A percentile compares a stretch with the other conserved stretches of the same genome.
Evolutionary conservation across 53 echinoderm and acorn worm genomes (phyloP).

Genomic region (Zoroaster sp.): DNA sequence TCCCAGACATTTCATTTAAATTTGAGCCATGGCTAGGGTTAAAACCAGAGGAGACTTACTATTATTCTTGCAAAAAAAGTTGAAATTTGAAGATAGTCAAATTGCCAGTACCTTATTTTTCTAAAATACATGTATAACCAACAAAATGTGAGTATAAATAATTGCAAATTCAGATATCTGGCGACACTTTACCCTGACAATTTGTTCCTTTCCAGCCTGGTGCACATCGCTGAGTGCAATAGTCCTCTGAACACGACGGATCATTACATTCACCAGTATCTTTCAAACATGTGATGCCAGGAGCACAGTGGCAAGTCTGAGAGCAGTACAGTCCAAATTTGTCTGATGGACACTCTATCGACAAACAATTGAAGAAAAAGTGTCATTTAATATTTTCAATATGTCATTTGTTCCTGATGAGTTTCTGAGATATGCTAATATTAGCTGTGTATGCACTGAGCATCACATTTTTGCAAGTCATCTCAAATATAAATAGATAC

Average conservation of each 20-base stretch:
- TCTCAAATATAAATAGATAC: not conserved
- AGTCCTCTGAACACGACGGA: not conserved
- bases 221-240: slow-evolving; percentile 21
- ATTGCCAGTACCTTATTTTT: not conserved
- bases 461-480: not conserved
- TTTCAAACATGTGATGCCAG: slow-evolving; percentile 15
- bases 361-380: not conserved
- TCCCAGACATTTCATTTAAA: not conserved
- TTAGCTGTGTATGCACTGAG: not conserved
- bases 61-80: not conserved
- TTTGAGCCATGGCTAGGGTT: not conserved
- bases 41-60: no score
- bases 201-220: slow-evolving; percentile 45
- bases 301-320: slow-evolving; percentile 46
- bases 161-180: no score
- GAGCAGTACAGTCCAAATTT: slow-evolving; percentile 51
- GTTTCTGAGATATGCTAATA: not conserved
- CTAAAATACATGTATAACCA: not conserved
- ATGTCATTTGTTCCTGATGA: not conserved
- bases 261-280: slow-evolving; percentile 54
- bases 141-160: no score
- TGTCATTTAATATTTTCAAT: not conserved
- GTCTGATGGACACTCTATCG: slow-evolving; percentile 29
- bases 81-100: not conserved
- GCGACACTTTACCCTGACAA: no score